These are phyloP conservation scores for Zaprionus lachaisei DNA, from an alignment of 1,140 invertebrate genomes.

Conservation along the genomic window DNA sequence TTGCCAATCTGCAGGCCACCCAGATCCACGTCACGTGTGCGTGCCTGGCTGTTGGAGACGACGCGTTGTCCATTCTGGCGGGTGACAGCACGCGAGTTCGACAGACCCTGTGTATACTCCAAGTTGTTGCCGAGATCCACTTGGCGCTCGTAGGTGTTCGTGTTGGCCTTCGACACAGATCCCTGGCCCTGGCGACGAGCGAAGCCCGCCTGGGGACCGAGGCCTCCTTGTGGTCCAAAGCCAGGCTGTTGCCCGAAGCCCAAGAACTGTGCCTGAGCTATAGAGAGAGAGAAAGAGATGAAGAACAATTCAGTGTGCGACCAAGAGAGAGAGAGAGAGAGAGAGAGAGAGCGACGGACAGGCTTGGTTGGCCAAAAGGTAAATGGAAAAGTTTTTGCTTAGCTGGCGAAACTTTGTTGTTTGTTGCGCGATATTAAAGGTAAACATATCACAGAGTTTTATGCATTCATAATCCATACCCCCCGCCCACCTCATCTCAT, in stretches of 20 bases:
- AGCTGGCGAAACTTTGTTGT: slow-evolving; percentile 46
- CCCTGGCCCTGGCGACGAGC: slow-evolving; percentile 52
- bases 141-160: slow-evolving; percentile 68
- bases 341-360: background rate
- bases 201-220: slow-evolving; percentile 1
- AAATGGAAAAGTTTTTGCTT: slow-evolving; percentile 46
- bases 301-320: background rate
- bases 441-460: slow-evolving; percentile 57
- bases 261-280: slow-evolving; percentile 44
- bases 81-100: slow-evolving; percentile 74
- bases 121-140: slow-evolving; percentile 71
- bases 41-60: slow-evolving; percentile 68
- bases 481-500: background rate
- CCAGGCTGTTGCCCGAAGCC: slow-evolving; percentile 10
- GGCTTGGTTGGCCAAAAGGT: background rate
- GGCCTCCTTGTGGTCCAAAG: background rate
- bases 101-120: slow-evolving; percentile 61
- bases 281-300: background rate
- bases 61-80: slow-evolving; percentile 62
- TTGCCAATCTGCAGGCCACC: slow-evolving; percentile 73
- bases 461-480: slow-evolving; percentile 60
- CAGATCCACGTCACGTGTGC: slow-evolving; percentile 60
- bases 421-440: slow-evolving; percentile 52
- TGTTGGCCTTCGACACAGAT: slow-evolving; percentile 69
- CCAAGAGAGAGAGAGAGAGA: background rate